These are phyloP conservation scores for Gastrophysa polygoni DNA, from an alignment of 2,888 invertebrate species.

Conservation along the genomic window DNA sequence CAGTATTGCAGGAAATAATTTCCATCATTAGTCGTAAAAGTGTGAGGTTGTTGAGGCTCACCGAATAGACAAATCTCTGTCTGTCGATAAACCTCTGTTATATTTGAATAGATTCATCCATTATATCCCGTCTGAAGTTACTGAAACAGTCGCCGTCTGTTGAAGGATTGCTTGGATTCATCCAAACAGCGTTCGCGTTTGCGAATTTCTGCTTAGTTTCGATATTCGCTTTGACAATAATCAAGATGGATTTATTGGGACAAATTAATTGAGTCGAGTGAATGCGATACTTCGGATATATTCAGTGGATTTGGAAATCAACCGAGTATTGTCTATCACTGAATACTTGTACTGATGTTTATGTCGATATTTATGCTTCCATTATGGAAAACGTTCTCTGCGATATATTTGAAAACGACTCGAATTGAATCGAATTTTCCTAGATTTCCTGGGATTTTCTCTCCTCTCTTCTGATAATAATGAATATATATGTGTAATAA, in stretches of 20 bases:
- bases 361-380: no score
- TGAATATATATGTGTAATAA: no score
- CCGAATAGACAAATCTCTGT: not conserved
- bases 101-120: not conserved
- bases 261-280: not conserved
- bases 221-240: constrained; percentile 22
- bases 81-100: not conserved
- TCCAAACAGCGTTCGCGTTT: constrained; percentile 16
- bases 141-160: not conserved
- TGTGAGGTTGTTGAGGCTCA: not conserved
- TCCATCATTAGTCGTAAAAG: no score
- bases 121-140: no score
- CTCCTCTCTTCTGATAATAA: no score
- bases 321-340: not conserved
- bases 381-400: no score
- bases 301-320: not conserved
- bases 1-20: no score
- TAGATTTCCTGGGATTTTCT: no score
- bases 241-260: constrained; percentile 16
- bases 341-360: not conserved
- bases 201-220: constrained; percentile 21
- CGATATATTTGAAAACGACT: no score
- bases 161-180: constrained; percentile 10
- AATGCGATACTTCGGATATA: not conserved
- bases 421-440: no score